phyloP scores from a whole-genome alignment of 2,113 vertebrate species.

The Gambusia affinis region DNA sequence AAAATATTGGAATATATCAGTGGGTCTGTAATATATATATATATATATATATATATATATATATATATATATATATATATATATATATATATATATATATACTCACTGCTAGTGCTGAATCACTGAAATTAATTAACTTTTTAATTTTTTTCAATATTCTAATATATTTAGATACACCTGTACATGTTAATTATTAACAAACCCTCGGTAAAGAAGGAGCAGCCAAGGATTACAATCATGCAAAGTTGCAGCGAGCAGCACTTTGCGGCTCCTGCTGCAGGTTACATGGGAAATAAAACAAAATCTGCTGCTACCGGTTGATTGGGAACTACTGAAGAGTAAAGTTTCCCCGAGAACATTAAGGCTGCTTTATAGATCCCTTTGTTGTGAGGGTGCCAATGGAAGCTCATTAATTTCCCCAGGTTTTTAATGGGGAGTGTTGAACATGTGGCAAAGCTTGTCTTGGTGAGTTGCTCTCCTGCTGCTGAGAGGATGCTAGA shows the following conservation, averaged over 20 bases:
- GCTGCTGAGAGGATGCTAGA: conserved; percentile 72
- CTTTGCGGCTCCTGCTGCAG: conserved; percentile 64
- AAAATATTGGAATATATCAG: neutral
- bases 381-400: conserved; percentile 80
- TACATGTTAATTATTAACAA: conserved; percentile 52
- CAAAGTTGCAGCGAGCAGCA: conserved; percentile 65
- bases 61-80: no score
- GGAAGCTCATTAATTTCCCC: conserved; percentile 83
- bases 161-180: neutral
- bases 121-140: neutral
- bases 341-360: conserved; percentile 79
- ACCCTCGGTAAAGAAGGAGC: conserved; percentile 54
- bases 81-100: no score
- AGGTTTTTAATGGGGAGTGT: conserved; percentile 77
- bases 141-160: neutral
- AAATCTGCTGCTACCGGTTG: conserved; percentile 79
- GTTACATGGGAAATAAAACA: conserved; percentile 77
- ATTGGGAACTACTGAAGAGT: conserved; percentile 80
- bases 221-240: conserved; percentile 67
- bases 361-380: conserved; percentile 78
- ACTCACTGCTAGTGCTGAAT: neutral
- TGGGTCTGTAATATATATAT: neutral
- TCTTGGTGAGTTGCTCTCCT: conserved; percentile 79
- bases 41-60: no score
- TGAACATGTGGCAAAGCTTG: conserved; percentile 80